Conservation (phyloP, 2,113 vertebrate species). For the Orthonyx spaldingii region DNA sequence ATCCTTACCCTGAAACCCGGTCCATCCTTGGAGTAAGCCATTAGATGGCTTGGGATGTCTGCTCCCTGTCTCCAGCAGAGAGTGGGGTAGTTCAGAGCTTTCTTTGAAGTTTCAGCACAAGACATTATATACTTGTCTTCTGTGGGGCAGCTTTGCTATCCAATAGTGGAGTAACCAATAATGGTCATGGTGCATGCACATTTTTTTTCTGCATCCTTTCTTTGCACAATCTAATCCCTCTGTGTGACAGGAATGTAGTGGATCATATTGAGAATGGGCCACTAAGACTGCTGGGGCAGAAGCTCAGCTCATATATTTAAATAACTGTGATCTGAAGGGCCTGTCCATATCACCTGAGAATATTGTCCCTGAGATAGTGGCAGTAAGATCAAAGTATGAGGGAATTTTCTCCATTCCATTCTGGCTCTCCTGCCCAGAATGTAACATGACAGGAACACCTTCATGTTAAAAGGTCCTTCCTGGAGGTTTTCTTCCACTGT, state of each 20-base stretch:
- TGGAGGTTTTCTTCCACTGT: background rate
- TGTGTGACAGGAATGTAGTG: background rate
- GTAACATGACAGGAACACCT: background rate
- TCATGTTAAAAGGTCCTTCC: background rate
- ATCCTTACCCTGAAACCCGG: background rate
- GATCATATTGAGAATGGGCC: background rate
- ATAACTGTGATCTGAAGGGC: background rate
- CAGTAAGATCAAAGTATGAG: background rate
- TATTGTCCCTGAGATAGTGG: background rate
- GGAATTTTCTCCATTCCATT: background rate
- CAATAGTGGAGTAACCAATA: background rate
- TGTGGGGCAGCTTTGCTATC: background rate
- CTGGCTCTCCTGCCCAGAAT: background rate
- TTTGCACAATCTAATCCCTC: background rate
- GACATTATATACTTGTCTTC: background rate
- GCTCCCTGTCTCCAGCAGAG: background rate
- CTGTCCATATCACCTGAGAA: background rate
- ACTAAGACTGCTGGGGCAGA: background rate
- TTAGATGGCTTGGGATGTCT: background rate
- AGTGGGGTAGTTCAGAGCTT: background rate
- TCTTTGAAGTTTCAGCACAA: background rate
- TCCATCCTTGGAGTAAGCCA: background rate
- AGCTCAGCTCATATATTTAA: background rate
- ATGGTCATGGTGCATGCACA: accelerated
- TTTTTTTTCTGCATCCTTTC: background rate